These are phyloP conservation scores for Terrapene triunguis DNA, from an alignment of 2,113 vertebrate species.

Conservation along the genomic window DNA sequence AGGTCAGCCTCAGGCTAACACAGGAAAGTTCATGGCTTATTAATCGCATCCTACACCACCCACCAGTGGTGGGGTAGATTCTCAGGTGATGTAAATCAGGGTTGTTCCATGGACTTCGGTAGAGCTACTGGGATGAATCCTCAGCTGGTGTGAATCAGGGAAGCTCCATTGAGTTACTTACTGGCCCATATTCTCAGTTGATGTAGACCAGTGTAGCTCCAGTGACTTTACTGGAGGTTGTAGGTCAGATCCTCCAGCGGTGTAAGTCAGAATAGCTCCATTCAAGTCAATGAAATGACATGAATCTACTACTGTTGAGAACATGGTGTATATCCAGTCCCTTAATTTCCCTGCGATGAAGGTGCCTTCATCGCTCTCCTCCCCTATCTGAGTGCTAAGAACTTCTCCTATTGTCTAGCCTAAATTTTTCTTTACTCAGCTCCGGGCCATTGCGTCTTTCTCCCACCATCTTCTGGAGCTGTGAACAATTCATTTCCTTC, in stretches of 20 bases:
- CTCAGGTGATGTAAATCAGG: not conserved
- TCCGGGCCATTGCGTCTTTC: not conserved
- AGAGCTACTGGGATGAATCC: not conserved
- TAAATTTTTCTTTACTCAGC: not conserved
- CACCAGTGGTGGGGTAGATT: not conserved
- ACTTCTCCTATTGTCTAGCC: not conserved
- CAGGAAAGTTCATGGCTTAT: not conserved
- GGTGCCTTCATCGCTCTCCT: not conserved
- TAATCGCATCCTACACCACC: not conserved
- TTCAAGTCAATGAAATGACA: not conserved
- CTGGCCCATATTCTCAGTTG: not conserved
- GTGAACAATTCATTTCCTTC: not conserved
- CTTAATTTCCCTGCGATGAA: not conserved
- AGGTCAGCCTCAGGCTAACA: constrained; percentile 25
- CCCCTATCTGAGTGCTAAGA: fast-evolving
- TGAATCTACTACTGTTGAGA: not conserved
- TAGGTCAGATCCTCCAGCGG: too few species aligned
- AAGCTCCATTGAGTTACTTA: not conserved
- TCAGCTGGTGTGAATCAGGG: not conserved
- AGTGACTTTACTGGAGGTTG: not conserved
- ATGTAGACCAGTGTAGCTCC: not conserved
- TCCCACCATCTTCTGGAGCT: not conserved
- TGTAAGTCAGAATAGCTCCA: not conserved
- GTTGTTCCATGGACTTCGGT: not conserved
- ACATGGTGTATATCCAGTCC: not conserved